Evolutionary conservation across 2,113 vertebrate species (phyloP).

Genomic region (mouse (Mus musculus)): GRCm39 chr8:87395001-87395500

Average conservation of each 20-base stretch:
- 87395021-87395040: neutral
- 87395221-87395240: neutral
- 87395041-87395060: neutral
- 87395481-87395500: conserved; percentile 35
- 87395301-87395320: neutral
- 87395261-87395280: neutral
- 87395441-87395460: neutral
- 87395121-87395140: neutral
- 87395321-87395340: neutral
- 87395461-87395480: conserved; percentile 12
- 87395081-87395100: neutral
- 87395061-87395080: neutral
- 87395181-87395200: neutral
- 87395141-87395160: conserved; percentile 22
- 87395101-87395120: neutral
- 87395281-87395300: neutral
- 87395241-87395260: neutral
- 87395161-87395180: conserved; percentile 10
- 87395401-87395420: conserved; percentile 2
- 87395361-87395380: neutral
- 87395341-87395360: no score
- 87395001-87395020: neutral
- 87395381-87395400: neutral
- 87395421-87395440: conserved; percentile 50
- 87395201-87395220: neutral